These are phyloP conservation scores for Catocala nupta DNA, from an alignment of 2,888 invertebrate genomes.

Conservation along the genomic window DNA sequence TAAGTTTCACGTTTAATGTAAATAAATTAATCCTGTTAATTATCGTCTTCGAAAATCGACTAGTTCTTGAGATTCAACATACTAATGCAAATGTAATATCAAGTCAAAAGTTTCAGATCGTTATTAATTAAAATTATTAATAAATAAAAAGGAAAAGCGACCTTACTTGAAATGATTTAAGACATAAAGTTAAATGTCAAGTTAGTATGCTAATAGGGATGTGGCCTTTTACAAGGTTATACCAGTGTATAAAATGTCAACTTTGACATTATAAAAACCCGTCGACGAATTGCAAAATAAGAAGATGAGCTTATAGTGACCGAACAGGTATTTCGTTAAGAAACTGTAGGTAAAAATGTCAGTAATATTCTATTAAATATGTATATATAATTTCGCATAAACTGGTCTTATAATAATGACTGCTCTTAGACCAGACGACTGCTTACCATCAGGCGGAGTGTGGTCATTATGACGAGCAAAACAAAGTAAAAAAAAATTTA, in stretches of 20 bases:
- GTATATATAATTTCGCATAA: background rate
- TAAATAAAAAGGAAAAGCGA: conserved; percentile 29
- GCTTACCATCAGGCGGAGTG: no score
- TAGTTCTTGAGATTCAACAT: conserved; percentile 16
- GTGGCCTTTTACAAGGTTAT: conserved; percentile 67
- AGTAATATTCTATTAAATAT: background rate
- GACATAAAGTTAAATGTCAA: conserved; percentile 41
- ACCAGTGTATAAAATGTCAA: conserved; percentile 59
- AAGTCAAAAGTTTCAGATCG: background rate
- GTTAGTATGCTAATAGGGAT: conserved; percentile 45
- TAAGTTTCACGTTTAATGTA: background rate
- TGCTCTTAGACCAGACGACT: no score
- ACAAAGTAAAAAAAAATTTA: no score
- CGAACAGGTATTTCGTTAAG: conserved; percentile 27
- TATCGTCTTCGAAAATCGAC: conserved; percentile 12
- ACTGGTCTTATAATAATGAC: no score
- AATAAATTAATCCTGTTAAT: no score
- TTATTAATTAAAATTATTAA: conserved; percentile 3
- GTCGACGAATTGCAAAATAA: conserved; percentile 59
- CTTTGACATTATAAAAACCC: conserved; percentile 74
- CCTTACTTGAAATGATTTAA: conserved; percentile 24
- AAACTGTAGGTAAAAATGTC: conserved; percentile 14
- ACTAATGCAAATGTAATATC: conserved; percentile 14
- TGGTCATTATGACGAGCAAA: no score
- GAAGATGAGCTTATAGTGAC: conserved; percentile 43